phyloP scores from a whole-genome alignment of 2,797 vertebrate genomes.

The Coreius guichenoti region DNA sequence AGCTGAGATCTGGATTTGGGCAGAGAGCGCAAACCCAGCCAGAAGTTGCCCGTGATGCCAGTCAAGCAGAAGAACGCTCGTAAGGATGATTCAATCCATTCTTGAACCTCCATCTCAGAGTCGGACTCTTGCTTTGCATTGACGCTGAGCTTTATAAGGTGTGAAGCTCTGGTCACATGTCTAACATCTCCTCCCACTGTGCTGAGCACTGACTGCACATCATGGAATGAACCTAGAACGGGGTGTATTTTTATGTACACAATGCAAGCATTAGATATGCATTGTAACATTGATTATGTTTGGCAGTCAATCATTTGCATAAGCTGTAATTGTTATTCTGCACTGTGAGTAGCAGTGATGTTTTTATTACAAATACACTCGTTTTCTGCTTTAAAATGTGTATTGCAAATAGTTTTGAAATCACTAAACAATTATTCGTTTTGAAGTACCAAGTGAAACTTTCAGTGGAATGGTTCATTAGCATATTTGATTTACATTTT shows the following conservation, averaged over 20 bases:
- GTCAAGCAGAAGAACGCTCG: constrained; percentile 73
- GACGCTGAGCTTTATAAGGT: not conserved
- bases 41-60: constrained; percentile 80
- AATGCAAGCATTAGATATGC: not conserved
- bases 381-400: no score
- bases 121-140: not conserved
- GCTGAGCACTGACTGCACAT: not conserved
- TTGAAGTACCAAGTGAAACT: no score
- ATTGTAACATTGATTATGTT: no score
- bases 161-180: not conserved
- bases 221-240: not conserved
- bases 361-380: no score
- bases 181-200: constrained; percentile 13
- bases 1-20: constrained; percentile 67
- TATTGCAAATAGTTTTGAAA: no score
- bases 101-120: constrained; percentile 63
- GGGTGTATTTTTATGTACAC: not conserved
- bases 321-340: no score
- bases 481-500: no score
- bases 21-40: constrained; percentile 73
- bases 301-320: no score
- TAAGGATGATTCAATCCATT: constrained; percentile 68
- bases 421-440: no score
- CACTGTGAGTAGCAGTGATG: no score
- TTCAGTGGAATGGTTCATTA: no score